A percentile compares a stretch with the other conserved stretches of the same genome.
Conservation (phyloP, 92 coral and sea anemone genomes). For the Epizoanthus rinbou region DNA sequence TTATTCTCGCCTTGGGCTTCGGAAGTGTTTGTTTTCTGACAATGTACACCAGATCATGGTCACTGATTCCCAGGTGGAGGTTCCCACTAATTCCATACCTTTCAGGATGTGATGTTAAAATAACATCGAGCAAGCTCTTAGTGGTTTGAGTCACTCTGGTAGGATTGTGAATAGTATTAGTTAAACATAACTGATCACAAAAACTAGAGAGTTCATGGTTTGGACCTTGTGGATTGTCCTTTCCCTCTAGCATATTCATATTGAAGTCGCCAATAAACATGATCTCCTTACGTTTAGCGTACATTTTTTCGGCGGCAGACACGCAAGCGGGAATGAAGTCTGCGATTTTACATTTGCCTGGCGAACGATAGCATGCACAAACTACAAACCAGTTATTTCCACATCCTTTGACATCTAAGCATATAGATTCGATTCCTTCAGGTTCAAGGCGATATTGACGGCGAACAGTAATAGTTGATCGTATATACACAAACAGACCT, state of each 20-base stretch:
- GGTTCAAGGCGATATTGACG: conserved; percentile 31
- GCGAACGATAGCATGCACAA: conserved; percentile 66
- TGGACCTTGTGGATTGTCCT: conserved; percentile 62
- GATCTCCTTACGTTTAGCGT: conserved; percentile 58
- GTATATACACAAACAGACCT: conserved; percentile 28
- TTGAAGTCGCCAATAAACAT: conserved; percentile 67
- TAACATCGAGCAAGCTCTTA: conserved; percentile 61
- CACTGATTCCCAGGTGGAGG: conserved; percentile 59
- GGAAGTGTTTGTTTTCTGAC: conserved; percentile 62
- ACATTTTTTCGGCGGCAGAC: conserved; percentile 58
- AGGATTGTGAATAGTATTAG: conserved; percentile 61
- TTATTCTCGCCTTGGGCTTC: conserved; percentile 56
- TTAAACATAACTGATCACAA: conserved; percentile 65
- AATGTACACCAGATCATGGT: conserved; percentile 55
- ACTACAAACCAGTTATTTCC: conserved; percentile 59
- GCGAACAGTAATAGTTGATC: conserved; percentile 18
- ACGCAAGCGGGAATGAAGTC: conserved; percentile 59
- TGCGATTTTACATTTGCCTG: conserved; percentile 58
- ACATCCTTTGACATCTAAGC: conserved; percentile 44
- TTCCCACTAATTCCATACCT: conserved; percentile 51
- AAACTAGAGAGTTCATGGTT: conserved; percentile 58
- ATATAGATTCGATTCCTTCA: conserved; percentile 32
- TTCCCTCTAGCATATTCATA: conserved; percentile 50
- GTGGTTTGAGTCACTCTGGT: conserved; percentile 65
- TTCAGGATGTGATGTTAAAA: conserved; percentile 64